A percentile compares a stretch with the other conserved stretches of the same genome.
These are phyloP conservation scores for Tenthredo mesomela DNA, from an alignment of 2,888 invertebrate genomes.

Conservation along the genomic window DNA sequence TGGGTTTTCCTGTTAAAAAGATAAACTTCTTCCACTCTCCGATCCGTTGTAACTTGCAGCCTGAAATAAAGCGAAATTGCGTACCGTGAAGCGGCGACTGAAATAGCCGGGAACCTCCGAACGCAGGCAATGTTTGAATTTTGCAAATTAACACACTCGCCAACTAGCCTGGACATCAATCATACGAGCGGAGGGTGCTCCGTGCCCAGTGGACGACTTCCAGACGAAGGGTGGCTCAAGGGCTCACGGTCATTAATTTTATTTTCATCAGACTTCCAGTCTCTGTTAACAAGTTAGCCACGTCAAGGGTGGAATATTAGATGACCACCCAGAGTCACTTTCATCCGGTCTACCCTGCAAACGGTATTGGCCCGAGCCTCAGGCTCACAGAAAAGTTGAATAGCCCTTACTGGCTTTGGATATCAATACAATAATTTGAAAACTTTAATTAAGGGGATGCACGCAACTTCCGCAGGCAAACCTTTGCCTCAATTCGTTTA, in stretches of 20 bases:
- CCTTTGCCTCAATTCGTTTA: neutral
- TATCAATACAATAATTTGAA: conserved; percentile 36
- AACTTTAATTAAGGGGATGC: conserved; percentile 15
- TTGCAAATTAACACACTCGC: conserved; percentile 52
- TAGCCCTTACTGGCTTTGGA: neutral
- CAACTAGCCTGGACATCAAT: conserved; percentile 49
- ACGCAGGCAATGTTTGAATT: conserved; percentile 37
- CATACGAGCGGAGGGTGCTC: conserved; percentile 44
- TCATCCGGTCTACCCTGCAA: conserved; percentile 12
- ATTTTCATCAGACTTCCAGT: conserved; percentile 59
- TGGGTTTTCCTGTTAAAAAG: neutral
- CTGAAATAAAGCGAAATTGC: conserved; percentile 8
- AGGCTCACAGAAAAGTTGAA: conserved; percentile 14
- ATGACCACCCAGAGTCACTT: conserved; percentile 44
- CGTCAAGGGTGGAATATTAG: conserved; percentile 51
- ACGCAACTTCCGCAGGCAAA: neutral
- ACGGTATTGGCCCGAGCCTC: conserved; percentile 1
- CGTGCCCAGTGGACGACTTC: conserved; percentile 46
- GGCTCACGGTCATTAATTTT: conserved; percentile 63
- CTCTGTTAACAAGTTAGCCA: conserved; percentile 51
- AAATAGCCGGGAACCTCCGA: neutral
- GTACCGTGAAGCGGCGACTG: neutral
- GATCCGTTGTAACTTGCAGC: neutral
- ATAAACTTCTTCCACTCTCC: neutral
- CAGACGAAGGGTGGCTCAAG: conserved; percentile 54